Conservation (phyloP, 2,888 invertebrate genomes). For the Lithosia quadra region DNA sequence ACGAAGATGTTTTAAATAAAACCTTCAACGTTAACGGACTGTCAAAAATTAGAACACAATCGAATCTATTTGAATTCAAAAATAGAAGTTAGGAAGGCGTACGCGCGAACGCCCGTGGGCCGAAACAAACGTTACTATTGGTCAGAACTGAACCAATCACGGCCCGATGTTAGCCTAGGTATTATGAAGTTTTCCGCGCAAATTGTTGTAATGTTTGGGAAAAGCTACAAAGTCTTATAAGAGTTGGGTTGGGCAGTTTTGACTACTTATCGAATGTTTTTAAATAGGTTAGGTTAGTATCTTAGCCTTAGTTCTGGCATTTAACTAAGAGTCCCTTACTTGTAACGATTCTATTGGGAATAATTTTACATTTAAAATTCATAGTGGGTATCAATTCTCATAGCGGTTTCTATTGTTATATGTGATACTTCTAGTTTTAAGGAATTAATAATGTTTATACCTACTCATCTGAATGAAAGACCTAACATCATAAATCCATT, state of each 20-base stretch:
- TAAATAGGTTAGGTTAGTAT: background rate
- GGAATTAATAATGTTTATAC: no score
- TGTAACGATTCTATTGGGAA: no score
- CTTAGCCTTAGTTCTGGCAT: background rate
- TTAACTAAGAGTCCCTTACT: no score
- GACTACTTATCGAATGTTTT: conserved; percentile 5
- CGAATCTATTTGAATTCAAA: conserved; percentile 75
- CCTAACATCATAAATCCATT: no score
- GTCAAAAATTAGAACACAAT: conserved; percentile 59
- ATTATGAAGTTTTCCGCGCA: conserved; percentile 70
- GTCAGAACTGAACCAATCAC: conserved; percentile 77
- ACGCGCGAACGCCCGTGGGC: conserved; percentile 66
- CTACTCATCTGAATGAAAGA: no score
- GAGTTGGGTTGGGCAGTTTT: background rate
- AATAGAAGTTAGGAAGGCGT: conserved; percentile 82
- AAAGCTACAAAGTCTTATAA: conserved; percentile 37
- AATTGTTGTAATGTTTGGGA: conserved; percentile 46
- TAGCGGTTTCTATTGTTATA: background rate
- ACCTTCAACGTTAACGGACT: conserved; percentile 40
- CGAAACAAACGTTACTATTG: conserved; percentile 77
- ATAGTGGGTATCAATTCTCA: background rate
- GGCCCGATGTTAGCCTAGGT: conserved; percentile 68
- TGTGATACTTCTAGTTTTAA: no score
- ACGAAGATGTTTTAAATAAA: background rate
- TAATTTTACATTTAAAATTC: background rate